Base-by-base conservation (phyloP, 2,113 vertebrate genomes). In the Athene cunicularia region DNA sequence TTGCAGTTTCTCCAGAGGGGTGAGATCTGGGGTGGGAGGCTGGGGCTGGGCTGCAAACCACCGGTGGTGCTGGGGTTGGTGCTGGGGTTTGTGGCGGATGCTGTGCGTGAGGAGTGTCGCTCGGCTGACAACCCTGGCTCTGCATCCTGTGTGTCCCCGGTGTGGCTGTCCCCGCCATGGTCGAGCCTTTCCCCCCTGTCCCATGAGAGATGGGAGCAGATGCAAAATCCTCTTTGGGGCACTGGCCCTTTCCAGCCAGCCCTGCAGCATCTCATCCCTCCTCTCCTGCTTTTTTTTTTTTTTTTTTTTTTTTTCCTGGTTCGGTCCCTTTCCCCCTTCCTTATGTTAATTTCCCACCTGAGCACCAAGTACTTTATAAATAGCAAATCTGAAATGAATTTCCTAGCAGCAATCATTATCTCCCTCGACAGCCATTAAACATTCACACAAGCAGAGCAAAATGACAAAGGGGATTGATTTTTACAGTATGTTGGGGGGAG, bases 321-420 rank as follows among this genome's bases (percentile, higher is more conserved):
- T 97, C 3, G 45, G 94, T 96, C 88, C 94, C 81, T 92, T 92
- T 95, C 95, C 95, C 96, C 76, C 91, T 96, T 97, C 97, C 95
- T 97, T 96, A 98, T 98, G 98, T 97, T 98, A 98, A 98, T 98
- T 98, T 98, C 98, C 98, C 98, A 98, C 98, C 98, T 98, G 98
- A 98, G 97, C 97, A 98, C 97, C 97, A 96, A 98, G 98, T 97
- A 97, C 98, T 98, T 98, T 98, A 98, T 98, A 98, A 98, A 98
- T 98, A 98, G 98, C 98, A 98, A 98, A 98, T 98, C 98, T 98
- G 97, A 98, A 98, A 98, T 98, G 98, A 98, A 98, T 98, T 98
- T 98, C 98, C 98, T 98, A 98, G 98, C 98, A 97, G 98, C 97
- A 96, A 97, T 98, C 98, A 98, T 98, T 98, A 98, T 98, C 98